Percentiles rank a stretch among this genome's conserved stretches.
Conservation (phyloP, 2,888 invertebrate genomes). For the Eucriotettix oculatus region DNA sequence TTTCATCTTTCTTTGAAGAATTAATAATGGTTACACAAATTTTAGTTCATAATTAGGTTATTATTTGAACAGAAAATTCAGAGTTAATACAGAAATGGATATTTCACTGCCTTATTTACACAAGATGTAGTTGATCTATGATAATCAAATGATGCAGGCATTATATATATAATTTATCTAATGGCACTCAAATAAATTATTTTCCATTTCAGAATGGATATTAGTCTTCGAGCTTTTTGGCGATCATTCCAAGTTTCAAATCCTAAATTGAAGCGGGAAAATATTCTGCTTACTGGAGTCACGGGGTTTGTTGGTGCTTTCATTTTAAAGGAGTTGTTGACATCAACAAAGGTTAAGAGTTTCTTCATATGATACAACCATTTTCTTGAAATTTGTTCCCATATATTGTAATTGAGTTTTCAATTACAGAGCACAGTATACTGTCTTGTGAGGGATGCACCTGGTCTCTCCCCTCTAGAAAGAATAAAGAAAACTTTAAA, state of each 20-base stretch:
- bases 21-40: too few species aligned
- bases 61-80: too few species aligned
- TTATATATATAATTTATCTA: too few species aligned
- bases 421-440: constrained; percentile 14
- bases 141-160: too few species aligned
- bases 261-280: constrained; percentile 13
- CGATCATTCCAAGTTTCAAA: constrained; percentile 13
- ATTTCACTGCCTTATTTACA: too few species aligned
- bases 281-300: constrained; percentile 17
- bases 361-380: neutral
- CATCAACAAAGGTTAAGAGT: constrained; percentile 11
- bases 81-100: too few species aligned
- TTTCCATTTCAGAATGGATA: constrained; percentile 11
- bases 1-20: too few species aligned
- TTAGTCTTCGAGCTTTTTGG: constrained; percentile 15
- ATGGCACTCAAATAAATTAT: neutral
- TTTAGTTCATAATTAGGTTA: too few species aligned
- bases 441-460: constrained; percentile 15
- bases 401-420: neutral
- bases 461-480: constrained; percentile 10
- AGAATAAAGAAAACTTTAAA: constrained; percentile 8
- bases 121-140: too few species aligned
- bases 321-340: constrained; percentile 15
- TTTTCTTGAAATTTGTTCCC: too few species aligned
- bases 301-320: constrained; percentile 17